Evolutionary conservation across 1,140 invertebrate genomes (phyloP), one percentile per base, ranked within the genome.

Genomic region (Aphis gossypii): DNA sequence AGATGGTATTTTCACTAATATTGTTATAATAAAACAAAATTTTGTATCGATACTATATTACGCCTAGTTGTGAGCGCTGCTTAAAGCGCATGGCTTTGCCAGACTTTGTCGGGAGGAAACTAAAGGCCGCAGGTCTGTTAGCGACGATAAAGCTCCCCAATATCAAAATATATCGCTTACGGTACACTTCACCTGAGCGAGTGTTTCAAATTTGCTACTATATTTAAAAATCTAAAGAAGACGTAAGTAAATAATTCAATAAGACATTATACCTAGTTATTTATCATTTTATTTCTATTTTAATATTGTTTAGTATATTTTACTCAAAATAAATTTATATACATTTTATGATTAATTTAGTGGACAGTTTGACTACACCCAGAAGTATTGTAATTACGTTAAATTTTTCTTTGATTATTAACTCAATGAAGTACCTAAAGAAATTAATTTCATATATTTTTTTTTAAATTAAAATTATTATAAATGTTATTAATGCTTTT

Each of bases 151-250:
- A 93, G 92, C 92, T 93, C 92, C 25, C 82, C 76, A 93, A 93
- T 93, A 93, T 84, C 76, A 14, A 84, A 83, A 84, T 84, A 84
- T 54, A 93, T 54, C 48, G 92, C 92, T 93, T 86, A 93, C 92
- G 82, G 76, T 56, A 93, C 68, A 93, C 92, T 86, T 93, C 76
- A 54, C 92, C 82, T 93, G 82, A n/a, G 48, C 38, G 44, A 82
- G n/a, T 23, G 23, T 41, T 83, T 30, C 18, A 7, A 82, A 92
- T 51, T 76, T 38, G 30, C 44, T 18, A n/a, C 38, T 38, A 83
- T 41, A 25, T 54, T 20, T 41, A 54, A 44, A 83, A 84, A 38
- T 56, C 30, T 76, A 83, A 41, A 84, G 38, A 86, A 84, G 6
- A 84, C 48, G 76, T 93, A 93, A 93, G 92, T 93, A 93, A 86